Base-by-base conservation (phyloP, 1,140 invertebrate species). In the Hesperophylax magnus region DNA sequence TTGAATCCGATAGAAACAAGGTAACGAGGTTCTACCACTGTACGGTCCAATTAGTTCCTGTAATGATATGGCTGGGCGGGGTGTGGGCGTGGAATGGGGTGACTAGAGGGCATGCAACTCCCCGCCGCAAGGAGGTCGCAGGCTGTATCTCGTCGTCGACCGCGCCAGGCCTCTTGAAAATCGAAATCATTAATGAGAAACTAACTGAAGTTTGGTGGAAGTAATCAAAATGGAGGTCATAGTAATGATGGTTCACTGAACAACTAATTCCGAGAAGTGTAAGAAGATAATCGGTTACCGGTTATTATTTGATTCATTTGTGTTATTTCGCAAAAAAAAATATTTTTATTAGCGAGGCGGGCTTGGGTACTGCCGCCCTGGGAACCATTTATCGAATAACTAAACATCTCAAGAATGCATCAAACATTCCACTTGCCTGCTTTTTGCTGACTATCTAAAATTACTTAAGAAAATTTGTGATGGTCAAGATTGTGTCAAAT, bases 11-110 rank as follows among this genome's bases (percentile, higher is more conserved):
- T 69, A 22, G 47, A 11, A 24, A 15, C 22, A 20, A 53, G 47
- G 52, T 72, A 72, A 72, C 69, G 24, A 72, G 47, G 47, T 72
- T 72, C 27, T 18, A 54, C 52, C 69, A 18, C 69, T 54, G 69
- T 24, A 22, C 18, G 47, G 47, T 72, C 69, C 69, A 53, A 72
- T 72, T 72, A 72, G 69, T 72, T 72, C 54, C 39, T 22, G 47
- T 72, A 72, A 72, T 72, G 69, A 72, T 72, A 52, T 72, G 69
- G 69, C 27, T 47, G 22, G 69, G 9, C 9, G 39, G 39, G 11
- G 11, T 2, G 39, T 0, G 39, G 39, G 39, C 9, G 39, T 9
- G 3, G 39, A 14, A 0, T 47, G 8, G 9, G 11, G 27, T 2
- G 27, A 5, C 2, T 27, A 27, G 27, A 27, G 39, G 31, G 63